Evolutionary conservation across 2,797 vertebrate species (phyloP).

Genomic region (Chaenodraco wilsoni): DNA sequence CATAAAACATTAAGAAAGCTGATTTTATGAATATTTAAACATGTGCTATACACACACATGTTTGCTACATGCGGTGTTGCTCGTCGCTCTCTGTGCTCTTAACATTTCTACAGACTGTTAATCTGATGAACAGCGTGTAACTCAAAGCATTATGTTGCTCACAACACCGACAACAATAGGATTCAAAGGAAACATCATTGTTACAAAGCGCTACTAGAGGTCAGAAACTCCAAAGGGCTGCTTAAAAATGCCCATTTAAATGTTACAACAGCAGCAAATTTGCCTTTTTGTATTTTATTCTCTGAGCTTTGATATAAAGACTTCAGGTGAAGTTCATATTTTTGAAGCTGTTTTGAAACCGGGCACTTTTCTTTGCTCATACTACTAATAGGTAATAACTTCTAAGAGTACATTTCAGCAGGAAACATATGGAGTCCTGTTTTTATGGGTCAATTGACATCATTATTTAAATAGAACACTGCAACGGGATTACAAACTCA

Average conservation of each 20-base stretch:
- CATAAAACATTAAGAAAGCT: background rate
- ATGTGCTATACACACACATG: background rate
- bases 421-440: too few species aligned
- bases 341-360: too few species aligned
- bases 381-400: too few species aligned
- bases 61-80: background rate
- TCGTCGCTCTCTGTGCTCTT: background rate
- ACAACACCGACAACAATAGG: background rate
- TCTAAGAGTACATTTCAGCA: background rate
- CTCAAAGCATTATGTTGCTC: background rate
- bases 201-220: background rate
- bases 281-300: background rate
- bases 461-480: background rate
- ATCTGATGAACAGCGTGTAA: background rate
- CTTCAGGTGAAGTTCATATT: background rate
- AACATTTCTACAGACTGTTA: too few species aligned
- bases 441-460: background rate
- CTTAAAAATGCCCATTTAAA: background rate
- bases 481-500: background rate
- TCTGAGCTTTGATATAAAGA: background rate
- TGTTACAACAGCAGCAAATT: too few species aligned
- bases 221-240: background rate
- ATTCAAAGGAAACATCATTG: too few species aligned
- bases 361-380: too few species aligned
- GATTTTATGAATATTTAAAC: background rate